A percentile compares a stretch with the other conserved stretches of the same genome.
These are phyloP conservation scores for Spilosoma lubricipeda DNA, from an alignment of 2,888 invertebrate species.

Conservation along the genomic window DNA sequence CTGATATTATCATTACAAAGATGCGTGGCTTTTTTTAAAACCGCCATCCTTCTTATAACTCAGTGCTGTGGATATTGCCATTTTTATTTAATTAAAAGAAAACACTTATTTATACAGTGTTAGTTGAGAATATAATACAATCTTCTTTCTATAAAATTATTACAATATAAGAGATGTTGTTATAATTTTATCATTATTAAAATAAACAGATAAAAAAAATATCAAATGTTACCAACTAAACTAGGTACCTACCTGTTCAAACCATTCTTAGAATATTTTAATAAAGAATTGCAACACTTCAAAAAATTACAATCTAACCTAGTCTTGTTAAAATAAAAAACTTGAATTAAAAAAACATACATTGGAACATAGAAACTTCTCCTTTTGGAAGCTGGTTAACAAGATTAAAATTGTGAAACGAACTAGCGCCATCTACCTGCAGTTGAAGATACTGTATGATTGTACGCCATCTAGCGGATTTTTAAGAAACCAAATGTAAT, in stretches of 20 bases:
- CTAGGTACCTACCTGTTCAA: too few relatives aligned
- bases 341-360: too few relatives aligned
- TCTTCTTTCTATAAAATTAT: neutral
- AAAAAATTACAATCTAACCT: too few relatives aligned
- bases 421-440: slow-evolving; percentile 59
- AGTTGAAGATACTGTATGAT: slow-evolving; percentile 31
- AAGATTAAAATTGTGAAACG: neutral
- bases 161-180: too few relatives aligned
- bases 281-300: too few relatives aligned
- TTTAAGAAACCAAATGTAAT: slow-evolving; percentile 38
- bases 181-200: too few relatives aligned
- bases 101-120: neutral
- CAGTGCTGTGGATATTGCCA: neutral
- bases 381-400: too few relatives aligned
- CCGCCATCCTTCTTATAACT: neutral
- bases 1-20: slow-evolving; percentile 1
- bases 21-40: neutral
- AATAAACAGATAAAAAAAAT: too few relatives aligned
- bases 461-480: slow-evolving; percentile 58
- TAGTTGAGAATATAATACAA: neutral
- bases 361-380: neutral
- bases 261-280: neutral
- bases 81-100: neutral
- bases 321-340: neutral
- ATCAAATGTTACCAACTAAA: neutral